These are phyloP conservation scores for Anorthoa munda DNA, from an alignment of 2,888 invertebrate species.

Conservation along the genomic window DNA sequence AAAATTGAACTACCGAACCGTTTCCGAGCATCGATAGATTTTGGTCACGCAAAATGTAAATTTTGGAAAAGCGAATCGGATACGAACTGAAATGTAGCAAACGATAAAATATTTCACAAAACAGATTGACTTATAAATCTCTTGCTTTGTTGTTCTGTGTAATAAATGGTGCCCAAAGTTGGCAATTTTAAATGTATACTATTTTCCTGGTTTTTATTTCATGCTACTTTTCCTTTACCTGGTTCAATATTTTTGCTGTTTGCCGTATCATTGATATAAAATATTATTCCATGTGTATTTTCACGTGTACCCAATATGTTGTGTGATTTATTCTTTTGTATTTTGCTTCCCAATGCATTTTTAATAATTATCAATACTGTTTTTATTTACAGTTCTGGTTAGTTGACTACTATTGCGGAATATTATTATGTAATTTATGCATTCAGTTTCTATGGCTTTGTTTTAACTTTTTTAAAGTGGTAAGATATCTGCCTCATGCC, in stretches of 20 bases:
- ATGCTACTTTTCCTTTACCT: not conserved
- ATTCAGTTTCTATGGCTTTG: not conserved
- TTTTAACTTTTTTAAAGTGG: not conserved
- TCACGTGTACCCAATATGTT: not conserved
- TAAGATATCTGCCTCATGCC: not conserved
- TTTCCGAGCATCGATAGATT: slow-evolving; percentile 55
- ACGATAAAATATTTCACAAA: slow-evolving; percentile 66
- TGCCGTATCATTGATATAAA: not conserved
- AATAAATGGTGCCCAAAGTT: slow-evolving; percentile 47
- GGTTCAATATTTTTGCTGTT: not conserved
- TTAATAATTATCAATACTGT: not conserved
- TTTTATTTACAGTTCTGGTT: not conserved
- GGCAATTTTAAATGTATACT: slow-evolving; percentile 31
- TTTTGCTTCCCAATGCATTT: not conserved
- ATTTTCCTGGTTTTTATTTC: slow-evolving; percentile 11
- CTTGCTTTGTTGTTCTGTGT: slow-evolving; percentile 34
- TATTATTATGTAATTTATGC: too few relatives aligned
- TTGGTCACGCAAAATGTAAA: slow-evolving; percentile 67
- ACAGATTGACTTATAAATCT: slow-evolving; percentile 69
- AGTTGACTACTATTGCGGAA: not conserved
- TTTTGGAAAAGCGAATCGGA: slow-evolving; percentile 58
- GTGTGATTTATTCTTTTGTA: not conserved
- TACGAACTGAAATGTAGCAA: slow-evolving; percentile 52
- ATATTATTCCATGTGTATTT: not conserved
- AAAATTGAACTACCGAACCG: slow-evolving; percentile 51